These are phyloP conservation scores for Drosophila varians DNA, from an alignment of 1,140 invertebrate species.

Conservation along the genomic window DNA sequence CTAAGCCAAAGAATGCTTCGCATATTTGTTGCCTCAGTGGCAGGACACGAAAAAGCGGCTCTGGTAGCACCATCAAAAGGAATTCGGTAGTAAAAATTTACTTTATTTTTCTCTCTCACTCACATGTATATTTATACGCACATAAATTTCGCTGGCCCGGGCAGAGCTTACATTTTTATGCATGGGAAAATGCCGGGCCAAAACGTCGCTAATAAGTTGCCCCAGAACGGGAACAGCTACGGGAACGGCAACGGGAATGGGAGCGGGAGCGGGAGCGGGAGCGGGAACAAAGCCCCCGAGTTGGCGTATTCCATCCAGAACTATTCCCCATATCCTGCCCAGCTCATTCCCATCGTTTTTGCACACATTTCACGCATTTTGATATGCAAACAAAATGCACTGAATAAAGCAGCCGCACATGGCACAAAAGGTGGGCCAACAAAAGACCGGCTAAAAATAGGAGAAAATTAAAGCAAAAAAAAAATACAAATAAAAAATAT, in stretches of 20 bases:
- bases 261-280: too few relatives aligned
- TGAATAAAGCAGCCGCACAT: conserved; percentile 63
- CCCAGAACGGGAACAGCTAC: conserved; percentile 44
- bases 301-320: conserved; percentile 24
- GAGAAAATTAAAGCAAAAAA: conserved; percentile 2
- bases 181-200: conserved; percentile 65
- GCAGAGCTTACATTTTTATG: conserved; percentile 76
- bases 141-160: conserved; percentile 63
- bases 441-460: conserved; percentile 25
- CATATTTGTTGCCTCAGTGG: conserved; percentile 15
- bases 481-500: conserved; percentile 7
- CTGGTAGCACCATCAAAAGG: conserved; percentile 14
- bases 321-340: conserved; percentile 12
- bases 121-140: conserved; percentile 72
- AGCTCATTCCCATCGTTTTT: conserved; percentile 9
- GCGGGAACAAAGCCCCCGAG: conserved; percentile 47
- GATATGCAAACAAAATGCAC: conserved; percentile 78
- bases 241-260: conserved; percentile 56
- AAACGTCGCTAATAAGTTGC: conserved; percentile 77
- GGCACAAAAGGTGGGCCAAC: conserved; percentile 61
- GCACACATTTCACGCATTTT: conserved; percentile 75
- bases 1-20: conserved; percentile 59
- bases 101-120: conserved; percentile 51
- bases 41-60: not conserved
- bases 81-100: conserved; percentile 61